Evolutionary conservation across 2,888 invertebrate genomes (phyloP), one percentile per base, ranked within the genome.

Genomic region (Nowickia ferox): DNA sequence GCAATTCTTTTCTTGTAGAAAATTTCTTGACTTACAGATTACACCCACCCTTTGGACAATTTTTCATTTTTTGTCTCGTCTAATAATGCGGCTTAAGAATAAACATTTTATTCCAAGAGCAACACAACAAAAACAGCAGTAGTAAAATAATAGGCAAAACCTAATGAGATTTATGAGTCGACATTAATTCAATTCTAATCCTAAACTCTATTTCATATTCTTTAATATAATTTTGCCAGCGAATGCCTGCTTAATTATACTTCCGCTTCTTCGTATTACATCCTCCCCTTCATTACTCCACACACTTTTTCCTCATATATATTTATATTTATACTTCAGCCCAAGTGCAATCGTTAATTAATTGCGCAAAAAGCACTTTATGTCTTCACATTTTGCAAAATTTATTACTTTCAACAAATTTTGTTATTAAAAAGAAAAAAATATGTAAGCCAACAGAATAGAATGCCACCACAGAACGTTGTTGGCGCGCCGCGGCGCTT

Each of bases 281-380:
- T 71, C 59, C 42, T 17, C 53, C 19, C 19, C 3, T 30, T 30
- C 4, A 22, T 40, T 19, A 57, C 8, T 57, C 11, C 22, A 30
- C 17, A 22, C 55, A 40, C 4, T 57, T 57, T 57, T 0, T 30
- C 9, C 1, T 30, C 61, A 42, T 61, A 9, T 40, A 3, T 66
- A n/a, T n/a, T 2, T 30, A 30, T 63, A 59, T 76, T 61, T 15
- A 69, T 79, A 11, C 15, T 68, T 30, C 42, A 69, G 48, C 87
- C 88, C 86, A 87, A 90, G 85, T 90, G 90, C 90, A 90, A 91
- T 90, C 89, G 89, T 89, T 90, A 90, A 90, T 90, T 91, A 91
- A 90, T 91, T 91, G 90, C 89, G 83, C 86, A 86, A 79, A 84
- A 80, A 79, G 57, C 72, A 78, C 42, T 86, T 86, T 80, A 75